These are phyloP conservation scores for Leucophora obtusa DNA, from an alignment of 2,888 invertebrate genomes.

Conservation along the genomic window DNA sequence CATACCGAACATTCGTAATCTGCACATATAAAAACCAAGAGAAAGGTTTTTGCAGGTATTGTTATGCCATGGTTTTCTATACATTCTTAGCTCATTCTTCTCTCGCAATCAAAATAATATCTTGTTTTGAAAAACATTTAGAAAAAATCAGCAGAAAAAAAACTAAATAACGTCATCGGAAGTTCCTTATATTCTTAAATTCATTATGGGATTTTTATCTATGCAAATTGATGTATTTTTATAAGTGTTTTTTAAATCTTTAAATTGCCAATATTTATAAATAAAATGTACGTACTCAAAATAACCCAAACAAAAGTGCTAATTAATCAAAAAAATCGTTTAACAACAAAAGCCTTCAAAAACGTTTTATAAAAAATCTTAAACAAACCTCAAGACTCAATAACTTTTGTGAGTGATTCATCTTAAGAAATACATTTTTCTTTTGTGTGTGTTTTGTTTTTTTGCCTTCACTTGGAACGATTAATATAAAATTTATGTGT, in stretches of 20 bases:
- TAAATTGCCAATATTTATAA: constrained; percentile 12
- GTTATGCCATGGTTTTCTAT: constrained; percentile 1
- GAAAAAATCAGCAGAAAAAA: background rate
- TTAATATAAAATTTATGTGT: constrained; percentile 44
- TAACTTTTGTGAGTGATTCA: constrained; percentile 24
- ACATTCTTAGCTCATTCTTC: constrained; percentile 4
- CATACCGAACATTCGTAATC: too few relatives aligned
- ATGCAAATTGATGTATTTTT: constrained; percentile 5
- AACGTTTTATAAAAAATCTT: background rate
- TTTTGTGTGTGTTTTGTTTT: background rate
- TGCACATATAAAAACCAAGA: too few relatives aligned
- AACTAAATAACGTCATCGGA: constrained; percentile 21
- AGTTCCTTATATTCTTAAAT: constrained; percentile 20
- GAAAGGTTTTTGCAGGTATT: too few relatives aligned
- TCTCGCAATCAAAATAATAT: background rate
- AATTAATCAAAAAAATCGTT: constrained; percentile 30
- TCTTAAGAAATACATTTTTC: background rate
- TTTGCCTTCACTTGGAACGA: constrained; percentile 4
- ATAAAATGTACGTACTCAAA: background rate
- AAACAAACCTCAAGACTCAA: background rate
- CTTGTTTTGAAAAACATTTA: background rate
- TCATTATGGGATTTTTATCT: background rate
- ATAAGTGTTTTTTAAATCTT: constrained; percentile 21
- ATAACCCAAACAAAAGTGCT: constrained; percentile 13
- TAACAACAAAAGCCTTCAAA: constrained; percentile 12